Conservation (phyloP, 2,888 invertebrate genomes). For the Ashinkailepas kermadecensis region DNA sequence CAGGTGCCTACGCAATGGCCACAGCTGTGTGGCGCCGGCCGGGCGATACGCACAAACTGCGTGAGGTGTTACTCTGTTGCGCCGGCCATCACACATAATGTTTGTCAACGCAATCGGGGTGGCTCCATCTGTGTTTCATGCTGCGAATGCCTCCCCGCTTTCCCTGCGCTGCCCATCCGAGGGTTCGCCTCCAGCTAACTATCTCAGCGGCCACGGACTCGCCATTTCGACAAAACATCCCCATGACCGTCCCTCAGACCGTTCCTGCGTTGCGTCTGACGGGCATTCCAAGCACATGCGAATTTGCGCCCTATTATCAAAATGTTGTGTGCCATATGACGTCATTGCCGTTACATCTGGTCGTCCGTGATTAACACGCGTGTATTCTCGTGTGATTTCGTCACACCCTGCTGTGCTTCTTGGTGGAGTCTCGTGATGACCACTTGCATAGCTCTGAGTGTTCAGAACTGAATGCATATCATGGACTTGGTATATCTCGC, state of each 20-base stretch:
- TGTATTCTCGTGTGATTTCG: neutral
- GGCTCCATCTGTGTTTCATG: neutral
- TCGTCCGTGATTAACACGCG: neutral
- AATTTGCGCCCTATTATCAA: slow-evolving; percentile 1
- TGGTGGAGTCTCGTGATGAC: neutral
- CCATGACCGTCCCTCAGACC: neutral
- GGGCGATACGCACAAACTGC: no score
- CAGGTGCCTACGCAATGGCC: neutral
- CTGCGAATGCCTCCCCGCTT: neutral
- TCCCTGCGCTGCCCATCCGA: neutral
- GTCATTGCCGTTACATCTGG: neutral
- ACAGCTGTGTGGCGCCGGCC: no score
- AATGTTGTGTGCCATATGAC: slow-evolving; percentile 9
- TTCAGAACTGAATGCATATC: neutral
- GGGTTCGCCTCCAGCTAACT: neutral
- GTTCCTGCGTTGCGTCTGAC: neutral
- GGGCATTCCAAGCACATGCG: neutral
- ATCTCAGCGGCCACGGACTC: neutral
- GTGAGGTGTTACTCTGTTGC: no score
- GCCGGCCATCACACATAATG: no score
- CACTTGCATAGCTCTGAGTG: neutral
- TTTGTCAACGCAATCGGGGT: neutral
- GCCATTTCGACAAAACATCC: no score
- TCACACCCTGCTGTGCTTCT: neutral
- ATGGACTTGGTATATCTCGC: neutral